Evolutionary conservation across 1,140 invertebrate species (phyloP).

Genomic region (Mizuhopecten yessoensis): DNA sequence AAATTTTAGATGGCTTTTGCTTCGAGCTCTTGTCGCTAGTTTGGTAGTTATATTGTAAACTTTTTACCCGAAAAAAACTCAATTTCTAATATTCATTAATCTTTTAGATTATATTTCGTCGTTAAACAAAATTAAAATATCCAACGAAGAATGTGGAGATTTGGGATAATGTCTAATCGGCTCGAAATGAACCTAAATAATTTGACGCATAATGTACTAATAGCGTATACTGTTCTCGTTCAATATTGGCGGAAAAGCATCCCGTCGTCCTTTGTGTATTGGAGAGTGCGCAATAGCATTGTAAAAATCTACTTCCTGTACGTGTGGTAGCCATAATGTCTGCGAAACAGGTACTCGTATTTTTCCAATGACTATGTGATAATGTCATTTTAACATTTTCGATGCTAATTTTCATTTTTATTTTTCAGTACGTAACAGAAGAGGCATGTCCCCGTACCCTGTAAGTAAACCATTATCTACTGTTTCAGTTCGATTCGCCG

Average conservation of each 20-base stretch:
- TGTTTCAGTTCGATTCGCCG: conserved; percentile 42
- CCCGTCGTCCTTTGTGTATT: conserved; percentile 36
- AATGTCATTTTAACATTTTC: neutral
- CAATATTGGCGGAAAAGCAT: conserved; percentile 16
- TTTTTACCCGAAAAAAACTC: too few species aligned
- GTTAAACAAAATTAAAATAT: too few species aligned
- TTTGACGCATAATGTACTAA: neutral
- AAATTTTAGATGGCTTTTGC: too few species aligned
- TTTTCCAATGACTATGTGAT: neutral
- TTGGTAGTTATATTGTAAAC: too few species aligned
- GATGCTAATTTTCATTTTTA: conserved; percentile 49
- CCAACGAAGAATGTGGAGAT: too few species aligned
- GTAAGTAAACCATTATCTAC: conserved; percentile 64
- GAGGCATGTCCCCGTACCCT: conserved; percentile 64
- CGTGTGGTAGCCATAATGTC: conserved; percentile 37
- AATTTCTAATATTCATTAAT: too few species aligned
- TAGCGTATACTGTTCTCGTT: neutral
- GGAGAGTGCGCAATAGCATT: conserved; percentile 22
- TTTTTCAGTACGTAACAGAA: conserved; percentile 62
- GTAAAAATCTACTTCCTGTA: conserved; percentile 38
- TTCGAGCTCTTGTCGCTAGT: too few species aligned
- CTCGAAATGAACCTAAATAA: neutral
- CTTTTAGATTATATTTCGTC: too few species aligned
- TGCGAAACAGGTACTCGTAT: conserved; percentile 15
- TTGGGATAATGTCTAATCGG: too few species aligned